A percentile compares a stretch with the other conserved stretches of the same genome.
Evolutionary conservation across 2,888 invertebrate species (phyloP).

Genomic region (Sacculina carcini): DNA sequence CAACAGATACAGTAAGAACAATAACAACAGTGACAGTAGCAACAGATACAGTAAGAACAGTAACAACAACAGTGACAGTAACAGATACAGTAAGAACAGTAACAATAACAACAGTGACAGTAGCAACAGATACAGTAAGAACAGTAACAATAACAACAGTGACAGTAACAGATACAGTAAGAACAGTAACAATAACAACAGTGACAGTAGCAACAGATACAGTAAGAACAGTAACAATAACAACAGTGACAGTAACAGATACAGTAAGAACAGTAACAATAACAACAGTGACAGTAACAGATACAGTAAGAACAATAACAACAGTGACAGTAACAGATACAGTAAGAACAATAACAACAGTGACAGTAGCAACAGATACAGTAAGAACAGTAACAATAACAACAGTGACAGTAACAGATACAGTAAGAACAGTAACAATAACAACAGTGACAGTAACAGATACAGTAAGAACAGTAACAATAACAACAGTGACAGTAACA

Average conservation of each 20-base stretch:
- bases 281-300: background rate
- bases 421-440: too few relatives aligned
- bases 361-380: background rate
- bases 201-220: slow-evolving; percentile 7
- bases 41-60: background rate
- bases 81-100: slow-evolving; percentile 3
- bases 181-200: slow-evolving; percentile 2
- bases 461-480: background rate
- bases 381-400: background rate
- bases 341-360: background rate
- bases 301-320: background rate
- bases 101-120: slow-evolving; percentile 12
- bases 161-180: background rate
- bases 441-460: too few relatives aligned
- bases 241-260: slow-evolving; percentile 12
- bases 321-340: slow-evolving; percentile 7
- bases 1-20: slow-evolving; percentile 5
- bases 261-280: background rate
- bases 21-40: background rate
- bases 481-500: too few relatives aligned
- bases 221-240: slow-evolving; percentile 7
- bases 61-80: slow-evolving; percentile 6
- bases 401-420: background rate
- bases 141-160: background rate
- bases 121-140: slow-evolving; percentile 8